Percentiles rank a stretch among this genome's conserved stretches.
phyloP scores from a whole-genome alignment of 2,113 vertebrate species.

The Pluvialis apricaria region DNA sequence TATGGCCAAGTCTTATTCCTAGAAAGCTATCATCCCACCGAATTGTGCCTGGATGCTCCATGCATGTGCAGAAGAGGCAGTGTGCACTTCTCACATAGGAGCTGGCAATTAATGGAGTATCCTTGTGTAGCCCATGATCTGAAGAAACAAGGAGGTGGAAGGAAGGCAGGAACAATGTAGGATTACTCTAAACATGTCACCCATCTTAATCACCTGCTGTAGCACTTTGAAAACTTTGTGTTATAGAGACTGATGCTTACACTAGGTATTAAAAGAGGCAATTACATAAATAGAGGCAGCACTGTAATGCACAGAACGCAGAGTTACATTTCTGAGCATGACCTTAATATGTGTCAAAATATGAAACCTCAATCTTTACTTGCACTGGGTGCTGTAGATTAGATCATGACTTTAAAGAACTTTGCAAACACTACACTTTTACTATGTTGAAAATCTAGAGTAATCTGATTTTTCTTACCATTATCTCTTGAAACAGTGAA shows the following conservation, averaged over 20 bases:
- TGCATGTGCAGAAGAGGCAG: neutral
- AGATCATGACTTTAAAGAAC: neutral
- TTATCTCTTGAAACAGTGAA: neutral
- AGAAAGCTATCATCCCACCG: neutral
- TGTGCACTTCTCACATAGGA: neutral
- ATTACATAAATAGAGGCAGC: neutral
- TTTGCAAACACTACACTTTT: neutral
- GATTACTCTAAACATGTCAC: neutral
- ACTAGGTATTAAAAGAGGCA: neutral
- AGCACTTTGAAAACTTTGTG: neutral
- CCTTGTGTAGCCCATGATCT: neutral
- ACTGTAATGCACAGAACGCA: neutral
- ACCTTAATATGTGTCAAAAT: neutral
- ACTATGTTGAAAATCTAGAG: neutral
- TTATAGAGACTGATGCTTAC: neutral
- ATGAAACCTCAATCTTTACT: neutral
- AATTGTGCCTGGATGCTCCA: neutral
- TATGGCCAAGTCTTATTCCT: neutral
- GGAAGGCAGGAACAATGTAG: neutral
- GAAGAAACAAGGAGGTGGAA: neutral
- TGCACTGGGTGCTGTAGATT: neutral
- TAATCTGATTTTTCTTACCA: neutral
- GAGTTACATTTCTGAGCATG: neutral
- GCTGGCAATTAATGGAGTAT: neutral
- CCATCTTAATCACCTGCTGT: neutral